Evolutionary conservation across 2,113 vertebrate species (phyloP).

Genomic region (Onychostruthus taczanowskii): DNA sequence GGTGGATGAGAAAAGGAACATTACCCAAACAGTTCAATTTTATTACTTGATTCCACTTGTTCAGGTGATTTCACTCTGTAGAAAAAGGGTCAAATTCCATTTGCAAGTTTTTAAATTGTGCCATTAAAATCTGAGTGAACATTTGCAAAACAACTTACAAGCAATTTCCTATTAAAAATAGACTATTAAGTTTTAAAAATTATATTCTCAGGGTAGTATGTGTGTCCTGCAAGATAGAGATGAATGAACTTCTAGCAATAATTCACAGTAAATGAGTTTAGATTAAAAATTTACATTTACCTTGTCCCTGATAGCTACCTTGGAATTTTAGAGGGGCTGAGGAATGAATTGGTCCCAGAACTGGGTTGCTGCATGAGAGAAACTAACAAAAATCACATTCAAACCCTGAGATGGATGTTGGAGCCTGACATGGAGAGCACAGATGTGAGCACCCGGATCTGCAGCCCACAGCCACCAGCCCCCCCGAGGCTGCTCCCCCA

Average conservation of each 20-base stretch:
- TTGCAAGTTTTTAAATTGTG: constrained; percentile 41
- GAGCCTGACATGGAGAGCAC: neutral
- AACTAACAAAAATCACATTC: neutral
- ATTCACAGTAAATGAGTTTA: neutral
- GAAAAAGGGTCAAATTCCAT: constrained; percentile 39
- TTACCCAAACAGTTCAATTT: constrained; percentile 18
- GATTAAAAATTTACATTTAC: constrained; percentile 26
- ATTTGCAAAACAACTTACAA: constrained; percentile 33
- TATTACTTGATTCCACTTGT: constrained; percentile 7
- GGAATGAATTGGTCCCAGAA: neutral
- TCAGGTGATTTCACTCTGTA: neutral
- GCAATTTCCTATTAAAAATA: constrained; percentile 44
- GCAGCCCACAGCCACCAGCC: fast-evolving
- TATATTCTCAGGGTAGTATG: neutral
- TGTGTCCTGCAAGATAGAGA: neutral
- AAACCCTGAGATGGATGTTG: neutral
- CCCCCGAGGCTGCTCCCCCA: fast-evolving
- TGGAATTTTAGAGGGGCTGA: neutral
- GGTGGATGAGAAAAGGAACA: neutral
- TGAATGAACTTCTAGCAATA: neutral
- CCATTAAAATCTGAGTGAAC: constrained; percentile 41
- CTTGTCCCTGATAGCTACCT: neutral
- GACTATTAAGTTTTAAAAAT: constrained; percentile 43
- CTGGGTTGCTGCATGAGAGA: neutral
- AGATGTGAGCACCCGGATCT: fast-evolving